A percentile compares a stretch with the other conserved stretches of the same genome.
These are phyloP conservation scores for Parotia lawesii DNA, from an alignment of 2,113 vertebrate genomes.

Conservation along the genomic window DNA sequence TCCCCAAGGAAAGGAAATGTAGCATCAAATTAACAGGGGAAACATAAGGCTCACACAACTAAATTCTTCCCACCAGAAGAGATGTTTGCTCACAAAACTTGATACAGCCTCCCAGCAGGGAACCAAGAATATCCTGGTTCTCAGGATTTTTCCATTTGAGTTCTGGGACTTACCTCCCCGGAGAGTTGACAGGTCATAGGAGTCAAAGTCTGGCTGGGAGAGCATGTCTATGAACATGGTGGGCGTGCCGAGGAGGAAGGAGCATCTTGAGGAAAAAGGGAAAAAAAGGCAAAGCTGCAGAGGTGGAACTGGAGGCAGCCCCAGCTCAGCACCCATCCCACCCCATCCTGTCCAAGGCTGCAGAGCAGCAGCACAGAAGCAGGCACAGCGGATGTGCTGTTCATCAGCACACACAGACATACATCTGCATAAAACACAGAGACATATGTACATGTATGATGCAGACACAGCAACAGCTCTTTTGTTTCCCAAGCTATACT, in stretches of 20 bases:
- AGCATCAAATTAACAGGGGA: background rate
- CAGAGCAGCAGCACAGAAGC: accelerated
- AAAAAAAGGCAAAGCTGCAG: background rate
- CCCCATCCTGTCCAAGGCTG: accelerated
- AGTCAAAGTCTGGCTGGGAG: constrained; percentile 74
- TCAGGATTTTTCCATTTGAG: background rate
- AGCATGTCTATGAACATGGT: constrained; percentile 93
- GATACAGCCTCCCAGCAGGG: background rate
- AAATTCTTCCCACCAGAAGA: background rate
- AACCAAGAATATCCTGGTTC: background rate
- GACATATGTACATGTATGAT: too few relatives aligned
- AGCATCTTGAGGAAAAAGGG: constrained; percentile 72
- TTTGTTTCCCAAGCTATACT: background rate
- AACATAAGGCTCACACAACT: background rate
- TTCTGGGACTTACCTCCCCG: constrained; percentile 73
- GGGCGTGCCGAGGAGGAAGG: constrained; percentile 79
- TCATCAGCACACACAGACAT: accelerated
- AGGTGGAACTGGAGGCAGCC: background rate
- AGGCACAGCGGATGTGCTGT: background rate
- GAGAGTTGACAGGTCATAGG: constrained; percentile 79
- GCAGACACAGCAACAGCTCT: background rate
- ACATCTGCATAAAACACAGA: accelerated
- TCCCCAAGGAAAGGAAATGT: background rate
- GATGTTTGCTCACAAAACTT: background rate
- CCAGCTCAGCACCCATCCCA: background rate